Conservation (phyloP, 2,797 vertebrate genomes). For the Phataginus tricuspis region DNA sequence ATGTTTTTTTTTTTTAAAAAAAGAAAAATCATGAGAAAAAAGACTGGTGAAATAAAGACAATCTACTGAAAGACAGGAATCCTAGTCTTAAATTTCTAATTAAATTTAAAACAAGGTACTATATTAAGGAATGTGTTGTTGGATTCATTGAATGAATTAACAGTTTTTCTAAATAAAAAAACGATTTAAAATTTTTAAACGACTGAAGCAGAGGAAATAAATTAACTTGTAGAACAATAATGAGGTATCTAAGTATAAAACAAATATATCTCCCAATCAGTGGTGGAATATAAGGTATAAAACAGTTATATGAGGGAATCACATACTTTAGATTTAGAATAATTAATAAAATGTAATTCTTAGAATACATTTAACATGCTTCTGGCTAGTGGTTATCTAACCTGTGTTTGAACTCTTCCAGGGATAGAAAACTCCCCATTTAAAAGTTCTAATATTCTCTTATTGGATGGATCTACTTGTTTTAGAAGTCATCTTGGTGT, state of each 20-base stretch:
- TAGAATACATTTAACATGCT: not conserved
- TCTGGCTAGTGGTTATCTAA: not conserved
- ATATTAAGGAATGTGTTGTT: not conserved
- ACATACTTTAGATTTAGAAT: not conserved
- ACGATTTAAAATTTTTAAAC: slow-evolving; percentile 23
- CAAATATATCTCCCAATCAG: not conserved
- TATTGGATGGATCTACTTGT: not conserved
- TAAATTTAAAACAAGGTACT: not conserved
- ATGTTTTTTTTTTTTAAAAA: not conserved
- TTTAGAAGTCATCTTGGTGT: not conserved
- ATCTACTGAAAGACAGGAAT: not conserved
- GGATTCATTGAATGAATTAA: slow-evolving; percentile 41
- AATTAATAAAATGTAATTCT: not conserved
- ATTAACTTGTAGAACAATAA: slow-evolving; percentile 33
- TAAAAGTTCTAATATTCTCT: not conserved
- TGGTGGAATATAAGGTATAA: not conserved
- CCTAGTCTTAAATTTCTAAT: not conserved
- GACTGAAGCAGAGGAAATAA: not conserved
- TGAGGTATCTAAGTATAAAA: not conserved
- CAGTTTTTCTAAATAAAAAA: not conserved
- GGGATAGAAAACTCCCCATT: not conserved
- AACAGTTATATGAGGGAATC: not conserved
- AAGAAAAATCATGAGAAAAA: not conserved
- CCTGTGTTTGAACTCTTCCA: not conserved
- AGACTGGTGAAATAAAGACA: not conserved